Evolutionary conservation across 2,888 invertebrate species (phyloP).

Genomic region (Ennomos quercinarius): DNA sequence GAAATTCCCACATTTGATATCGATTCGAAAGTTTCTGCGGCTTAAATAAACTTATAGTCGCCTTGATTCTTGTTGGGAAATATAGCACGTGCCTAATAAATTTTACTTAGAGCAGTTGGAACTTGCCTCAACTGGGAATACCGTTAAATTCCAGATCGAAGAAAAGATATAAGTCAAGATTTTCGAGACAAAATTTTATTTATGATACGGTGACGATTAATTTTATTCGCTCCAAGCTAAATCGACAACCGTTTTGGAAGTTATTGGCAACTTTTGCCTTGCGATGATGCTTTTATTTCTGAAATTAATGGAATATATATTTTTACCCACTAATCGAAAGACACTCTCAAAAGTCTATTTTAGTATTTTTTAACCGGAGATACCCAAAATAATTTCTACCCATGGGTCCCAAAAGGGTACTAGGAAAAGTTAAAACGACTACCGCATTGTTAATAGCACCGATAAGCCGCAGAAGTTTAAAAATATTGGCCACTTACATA

Average conservation of each 20-base stretch:
- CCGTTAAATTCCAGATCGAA: conserved; percentile 6
- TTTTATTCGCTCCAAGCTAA: not conserved
- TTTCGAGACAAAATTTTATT: not conserved
- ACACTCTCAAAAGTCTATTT: too few relatives aligned
- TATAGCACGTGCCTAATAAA: conserved; percentile 17
- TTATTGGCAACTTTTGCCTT: too few relatives aligned
- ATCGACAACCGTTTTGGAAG: too few relatives aligned
- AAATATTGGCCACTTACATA: too few relatives aligned
- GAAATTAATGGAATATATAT: too few relatives aligned
- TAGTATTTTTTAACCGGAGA: too few relatives aligned
- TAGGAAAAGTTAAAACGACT: conserved; percentile 16
- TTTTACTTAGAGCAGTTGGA: conserved; percentile 14
- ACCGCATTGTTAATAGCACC: conserved; percentile 15
- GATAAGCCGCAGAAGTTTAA: not conserved
- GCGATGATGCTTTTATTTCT: too few relatives aligned
- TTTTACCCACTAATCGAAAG: too few relatives aligned
- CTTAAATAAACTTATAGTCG: conserved; percentile 10
- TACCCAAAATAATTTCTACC: conserved; percentile 9
- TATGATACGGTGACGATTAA: not conserved
- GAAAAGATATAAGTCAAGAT: conserved; percentile 9
- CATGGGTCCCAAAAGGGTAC: conserved; percentile 15
- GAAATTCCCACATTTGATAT: not conserved
- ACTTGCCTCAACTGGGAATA: conserved; percentile 13
- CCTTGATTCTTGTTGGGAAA: conserved; percentile 7
- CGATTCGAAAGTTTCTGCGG: not conserved